Percentiles rank a stretch among this genome's conserved stretches.
phyloP scores from a whole-genome alignment of 2,113 vertebrate species.

The Cyprinodon variegatus region DNA sequence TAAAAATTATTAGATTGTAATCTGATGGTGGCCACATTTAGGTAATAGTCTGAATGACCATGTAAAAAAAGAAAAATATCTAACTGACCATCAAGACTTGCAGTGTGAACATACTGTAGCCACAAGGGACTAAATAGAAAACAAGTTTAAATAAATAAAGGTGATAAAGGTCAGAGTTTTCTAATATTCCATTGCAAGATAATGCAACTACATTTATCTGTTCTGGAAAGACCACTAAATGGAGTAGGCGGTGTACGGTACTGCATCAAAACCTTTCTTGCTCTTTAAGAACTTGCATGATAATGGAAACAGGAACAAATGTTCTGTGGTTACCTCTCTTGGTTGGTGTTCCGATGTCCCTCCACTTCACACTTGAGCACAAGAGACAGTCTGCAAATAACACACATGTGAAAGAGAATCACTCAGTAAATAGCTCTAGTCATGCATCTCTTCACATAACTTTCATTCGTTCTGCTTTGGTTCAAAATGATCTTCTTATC shows the following conservation, averaged over 20 bases:
- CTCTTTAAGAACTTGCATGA: neutral
- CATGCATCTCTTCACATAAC: neutral
- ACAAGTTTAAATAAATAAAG: neutral
- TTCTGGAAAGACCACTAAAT: neutral
- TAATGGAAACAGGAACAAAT: conserved; percentile 8
- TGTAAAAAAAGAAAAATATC: no score
- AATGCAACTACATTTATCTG: neutral
- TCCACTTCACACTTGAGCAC: conserved; percentile 66
- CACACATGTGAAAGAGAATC: conserved; percentile 11
- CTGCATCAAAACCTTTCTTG: neutral
- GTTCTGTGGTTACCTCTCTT: conserved; percentile 64
- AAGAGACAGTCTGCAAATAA: conserved; percentile 39
- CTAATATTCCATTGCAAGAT: neutral
- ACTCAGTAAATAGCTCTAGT: neutral
- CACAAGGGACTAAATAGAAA: neutral
- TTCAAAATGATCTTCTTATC: neutral
- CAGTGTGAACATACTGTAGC: no score
- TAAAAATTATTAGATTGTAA: no score
- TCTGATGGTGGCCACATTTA: no score
- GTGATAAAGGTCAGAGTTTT: neutral
- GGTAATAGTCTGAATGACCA: no score
- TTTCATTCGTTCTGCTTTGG: neutral
- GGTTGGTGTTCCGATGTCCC: conserved; percentile 62
- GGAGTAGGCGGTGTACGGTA: neutral
- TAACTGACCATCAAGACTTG: no score